phyloP scores from a whole-genome alignment of 2,797 vertebrate genomes.

The Florisuga fusca region DNA sequence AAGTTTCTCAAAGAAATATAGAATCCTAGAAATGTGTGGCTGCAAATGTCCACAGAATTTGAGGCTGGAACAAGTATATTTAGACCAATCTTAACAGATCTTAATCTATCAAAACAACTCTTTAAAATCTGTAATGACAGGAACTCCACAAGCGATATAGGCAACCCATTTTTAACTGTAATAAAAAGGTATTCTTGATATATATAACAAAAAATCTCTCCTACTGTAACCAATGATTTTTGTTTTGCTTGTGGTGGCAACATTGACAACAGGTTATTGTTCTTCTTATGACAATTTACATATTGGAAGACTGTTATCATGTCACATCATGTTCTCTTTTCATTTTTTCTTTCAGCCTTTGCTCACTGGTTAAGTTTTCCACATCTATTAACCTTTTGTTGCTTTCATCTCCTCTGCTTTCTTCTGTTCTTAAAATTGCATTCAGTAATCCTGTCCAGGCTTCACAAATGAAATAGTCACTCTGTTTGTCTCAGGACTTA shows the following conservation, averaged over 20 bases:
- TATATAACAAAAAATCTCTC: neutral
- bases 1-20: neutral
- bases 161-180: neutral
- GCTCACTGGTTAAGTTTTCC: neutral
- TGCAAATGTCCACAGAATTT: neutral
- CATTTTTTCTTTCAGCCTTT: neutral
- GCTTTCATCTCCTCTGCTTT: neutral
- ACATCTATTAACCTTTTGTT: neutral
- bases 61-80: neutral
- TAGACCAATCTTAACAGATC: neutral
- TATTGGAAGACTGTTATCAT: neutral
- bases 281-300: neutral
- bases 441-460: neutral
- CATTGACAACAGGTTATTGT: neutral
- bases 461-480: constrained; percentile 10
- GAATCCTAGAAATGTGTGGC: neutral
- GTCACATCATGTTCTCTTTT: neutral
- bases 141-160: neutral
- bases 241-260: neutral
- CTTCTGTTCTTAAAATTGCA: neutral
- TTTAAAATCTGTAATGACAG: neutral
- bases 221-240: neutral
- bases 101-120: neutral
- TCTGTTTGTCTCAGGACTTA: neutral
- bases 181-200: neutral